A percentile compares a stretch with the other conserved stretches of the same genome.
Evolutionary conservation across 2,888 invertebrate species (phyloP).

Genomic region (Eugnorisma glareosa): DNA sequence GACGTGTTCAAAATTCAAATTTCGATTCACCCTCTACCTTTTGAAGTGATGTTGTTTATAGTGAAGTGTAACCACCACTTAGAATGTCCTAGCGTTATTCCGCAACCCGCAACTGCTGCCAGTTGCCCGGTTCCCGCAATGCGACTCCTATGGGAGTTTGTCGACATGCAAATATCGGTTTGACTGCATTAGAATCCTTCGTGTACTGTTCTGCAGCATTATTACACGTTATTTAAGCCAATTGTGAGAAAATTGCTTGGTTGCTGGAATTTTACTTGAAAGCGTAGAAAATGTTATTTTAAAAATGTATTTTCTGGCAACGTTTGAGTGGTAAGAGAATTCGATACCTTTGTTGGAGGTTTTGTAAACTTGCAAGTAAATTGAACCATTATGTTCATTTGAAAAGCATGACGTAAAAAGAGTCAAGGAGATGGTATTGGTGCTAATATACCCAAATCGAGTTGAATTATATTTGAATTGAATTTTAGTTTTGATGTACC

Average conservation of each 20-base stretch:
- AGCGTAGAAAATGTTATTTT: background rate
- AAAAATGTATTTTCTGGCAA: background rate
- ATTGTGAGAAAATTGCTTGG: conserved; percentile 8
- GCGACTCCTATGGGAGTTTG: conserved; percentile 59
- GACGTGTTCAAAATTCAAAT: background rate
- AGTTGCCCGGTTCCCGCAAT: conserved; percentile 54
- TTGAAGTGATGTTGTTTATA: too few species aligned
- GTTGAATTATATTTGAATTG: too few species aligned
- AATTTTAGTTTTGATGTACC: too few species aligned
- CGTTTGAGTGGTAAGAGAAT: background rate
- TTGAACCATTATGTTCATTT: background rate
- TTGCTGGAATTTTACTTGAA: conserved; percentile 4
- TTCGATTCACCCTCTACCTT: background rate
- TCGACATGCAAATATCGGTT: conserved; percentile 66
- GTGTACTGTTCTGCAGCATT: conserved; percentile 20
- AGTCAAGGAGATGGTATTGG: too few species aligned
- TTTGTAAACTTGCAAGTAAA: background rate
- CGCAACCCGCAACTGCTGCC: conserved; percentile 15
- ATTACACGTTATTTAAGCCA: conserved; percentile 30
- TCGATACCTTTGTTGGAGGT: background rate
- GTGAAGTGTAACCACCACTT: background rate
- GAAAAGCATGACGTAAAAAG: background rate
- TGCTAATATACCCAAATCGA: too few species aligned
- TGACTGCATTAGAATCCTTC: conserved; percentile 54
- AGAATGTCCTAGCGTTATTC: conserved; percentile 36